Evolutionary conservation across 2,113 vertebrate genomes (phyloP).

Genomic region (Apteryx owenii): DNA sequence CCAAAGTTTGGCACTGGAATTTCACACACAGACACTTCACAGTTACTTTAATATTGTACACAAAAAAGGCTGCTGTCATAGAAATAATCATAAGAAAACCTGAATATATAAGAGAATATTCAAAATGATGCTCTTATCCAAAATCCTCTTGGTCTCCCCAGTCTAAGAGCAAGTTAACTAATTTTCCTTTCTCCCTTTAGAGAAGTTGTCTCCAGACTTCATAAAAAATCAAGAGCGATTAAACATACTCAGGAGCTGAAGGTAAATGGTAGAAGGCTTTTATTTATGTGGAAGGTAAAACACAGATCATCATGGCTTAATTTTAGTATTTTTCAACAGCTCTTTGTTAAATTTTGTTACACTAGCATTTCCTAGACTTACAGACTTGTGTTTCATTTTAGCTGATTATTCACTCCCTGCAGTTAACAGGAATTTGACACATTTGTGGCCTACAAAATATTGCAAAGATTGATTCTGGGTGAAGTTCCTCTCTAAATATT

Average conservation of each 20-base stretch:
- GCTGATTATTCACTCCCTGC: not conserved
- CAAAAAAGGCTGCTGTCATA: not conserved
- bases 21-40: not conserved
- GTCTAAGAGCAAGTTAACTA: not conserved
- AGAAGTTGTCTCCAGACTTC: not conserved
- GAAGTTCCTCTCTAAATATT: conserved; percentile 21
- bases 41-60: not conserved
- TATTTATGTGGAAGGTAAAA: not conserved
- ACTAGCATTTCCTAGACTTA: not conserved
- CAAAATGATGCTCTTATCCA: not conserved
- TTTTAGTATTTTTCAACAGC: not conserved
- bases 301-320: not conserved
- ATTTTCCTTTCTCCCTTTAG: not conserved
- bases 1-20: not conserved
- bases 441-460: not conserved
- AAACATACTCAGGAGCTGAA: not conserved
- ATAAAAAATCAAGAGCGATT: not conserved
- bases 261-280: not conserved
- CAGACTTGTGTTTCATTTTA: not conserved
- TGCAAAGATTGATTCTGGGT: not conserved
- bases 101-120: not conserved
- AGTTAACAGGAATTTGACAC: not conserved
- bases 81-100: not conserved
- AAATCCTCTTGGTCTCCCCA: not conserved
- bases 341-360: not conserved